A percentile compares a stretch with the other conserved stretches of the same genome.
phyloP scores from a whole-genome alignment of 1,140 invertebrate genomes.

The Leucophenga varia region DNA sequence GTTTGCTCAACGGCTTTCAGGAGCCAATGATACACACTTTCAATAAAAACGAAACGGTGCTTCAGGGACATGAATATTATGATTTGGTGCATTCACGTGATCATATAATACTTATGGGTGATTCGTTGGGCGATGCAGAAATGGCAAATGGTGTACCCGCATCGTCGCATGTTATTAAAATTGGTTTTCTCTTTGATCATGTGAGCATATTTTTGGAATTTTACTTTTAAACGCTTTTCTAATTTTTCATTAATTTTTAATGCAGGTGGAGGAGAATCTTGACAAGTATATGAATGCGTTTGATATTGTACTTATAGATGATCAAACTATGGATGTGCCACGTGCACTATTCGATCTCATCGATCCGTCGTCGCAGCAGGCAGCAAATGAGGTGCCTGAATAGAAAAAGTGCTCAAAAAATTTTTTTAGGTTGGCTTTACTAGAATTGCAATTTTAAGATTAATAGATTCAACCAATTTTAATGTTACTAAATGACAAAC shows the following conservation, averaged over 20 bases:
- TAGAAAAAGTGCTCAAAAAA: too few species aligned
- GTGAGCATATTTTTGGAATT: slow-evolving; percentile 58
- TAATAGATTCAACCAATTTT: too few species aligned
- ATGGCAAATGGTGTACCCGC: slow-evolving; percentile 86
- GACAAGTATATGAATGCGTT: slow-evolving; percentile 72
- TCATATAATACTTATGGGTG: slow-evolving; percentile 86
- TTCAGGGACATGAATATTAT: slow-evolving; percentile 78
- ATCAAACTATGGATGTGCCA: slow-evolving; percentile 80
- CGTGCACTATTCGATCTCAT: slow-evolving; percentile 33
- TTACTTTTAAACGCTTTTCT: slow-evolving; percentile 1
- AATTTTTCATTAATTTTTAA: slow-evolving; percentile 33
- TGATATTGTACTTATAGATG: slow-evolving; percentile 85
- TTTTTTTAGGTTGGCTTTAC: too few species aligned
- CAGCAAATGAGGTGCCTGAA: too few species aligned
- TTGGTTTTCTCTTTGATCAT: slow-evolving; percentile 88
- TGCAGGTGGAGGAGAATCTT: slow-evolving; percentile 68
- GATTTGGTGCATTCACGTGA: slow-evolving; percentile 66
- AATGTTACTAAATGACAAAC: too few species aligned
- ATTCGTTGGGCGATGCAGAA: slow-evolving; percentile 82
- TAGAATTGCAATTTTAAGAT: too few species aligned
- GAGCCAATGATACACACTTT: slow-evolving; percentile 81
- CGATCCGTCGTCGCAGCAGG: too few species aligned
- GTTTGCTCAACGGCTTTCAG: slow-evolving; percentile 67
- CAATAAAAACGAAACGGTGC: slow-evolving; percentile 88
- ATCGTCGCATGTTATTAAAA: slow-evolving; percentile 74